Evolutionary conservation across 1,140 invertebrate genomes (phyloP), one percentile per base, ranked within the genome.

Genomic region (Drosophila miranda): DNA sequence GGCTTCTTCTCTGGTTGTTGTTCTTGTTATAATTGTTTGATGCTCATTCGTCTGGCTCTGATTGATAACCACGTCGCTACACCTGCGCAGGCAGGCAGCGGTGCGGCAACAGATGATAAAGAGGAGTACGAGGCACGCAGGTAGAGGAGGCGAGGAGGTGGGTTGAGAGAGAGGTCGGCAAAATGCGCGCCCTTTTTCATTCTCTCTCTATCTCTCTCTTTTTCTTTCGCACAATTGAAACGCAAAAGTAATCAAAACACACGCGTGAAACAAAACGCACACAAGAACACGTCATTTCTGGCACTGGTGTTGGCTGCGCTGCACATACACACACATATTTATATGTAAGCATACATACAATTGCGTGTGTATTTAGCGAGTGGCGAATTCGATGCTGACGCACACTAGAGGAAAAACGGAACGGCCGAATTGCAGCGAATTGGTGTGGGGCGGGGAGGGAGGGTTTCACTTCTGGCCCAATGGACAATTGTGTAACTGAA

Each of bases 171-270:
- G 59, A 48, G 63, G 59, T 48, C 28, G 68, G 58, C 56, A 75
- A 80, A 88, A 68, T 49, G 83, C 82, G 83, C 82, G 81, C 81
- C 75, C 81, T 84, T 34, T 84, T 80, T 71, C 43, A 19, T 16
- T 48, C 34, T 43, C 28, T 19, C 4, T 34, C 30, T 34, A 34
- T 34, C 30, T 11, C 30, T 11, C 30, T 34, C 30, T 34, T 34
- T 34, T 34, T 34, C 30, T 34, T 9, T 34, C 82, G 82, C 82
- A 78, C 87, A 87, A 87, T 82, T 71, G 74, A 9, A 64, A 75
- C 43, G 63, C 78, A 86, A 86, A 75, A 87, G 83, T 87, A 86
- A 86, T 86, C 82, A 86, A 86, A 87, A 86, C 82, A 87, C 83
- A 87, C 83, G 78, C 78, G 70, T 54, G 44, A 73, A 73, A 87